Evolutionary conservation across 2,113 vertebrate species (phyloP), one percentile per base, ranked within the genome.

Genomic region (Hucho hucho): DNA sequence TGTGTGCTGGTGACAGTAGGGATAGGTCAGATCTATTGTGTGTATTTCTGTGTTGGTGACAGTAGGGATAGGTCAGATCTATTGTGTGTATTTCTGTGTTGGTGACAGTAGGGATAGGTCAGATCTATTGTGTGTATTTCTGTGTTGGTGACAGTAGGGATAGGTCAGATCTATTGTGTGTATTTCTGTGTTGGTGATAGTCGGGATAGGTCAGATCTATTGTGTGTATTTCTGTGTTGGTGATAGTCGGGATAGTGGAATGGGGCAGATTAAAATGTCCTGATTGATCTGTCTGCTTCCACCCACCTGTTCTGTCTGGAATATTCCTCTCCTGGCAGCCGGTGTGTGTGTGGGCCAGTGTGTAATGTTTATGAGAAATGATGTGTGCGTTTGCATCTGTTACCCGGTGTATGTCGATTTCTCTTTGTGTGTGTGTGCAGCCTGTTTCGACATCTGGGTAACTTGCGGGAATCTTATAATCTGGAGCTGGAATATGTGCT

Each of bases 391-490:
- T 25, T 53, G 49, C 90, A 88, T 43, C 37, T 43, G 37, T 11
- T 43, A 43, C 37, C 37, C 11, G 37, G 9, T 43, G 37, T 43
- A 43, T 43, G 37, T 11, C 9, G 37, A 43, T 43, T 43, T 43
- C 37, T 43, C 37, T 87, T 88, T 87, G 77, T 73, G 73, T 85
- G 77, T 81, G 81, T 86, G 86, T 86, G 84, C 82, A 82, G 85
- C 89, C 79, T 92, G 90, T 92, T 91, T 87, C 86, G 82, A 93
- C 92, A 91, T 88, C 87, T 86, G 61, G 72, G 87, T 88, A 82
- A 91, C 78, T 92, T 93, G 90, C 79, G 88, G 91, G 92, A 93
- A 93, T 92, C 87, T 89, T 90, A 90, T 92, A 91, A 93, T 92
- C 90, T 92, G 84, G 84, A 89, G 86, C 85, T 91, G 91, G 90